Percentiles rank a stretch among this genome's conserved stretches.
Conservation (phyloP, 2,113 vertebrate species). For the Boleophthalmus pectinirostris region DNA sequence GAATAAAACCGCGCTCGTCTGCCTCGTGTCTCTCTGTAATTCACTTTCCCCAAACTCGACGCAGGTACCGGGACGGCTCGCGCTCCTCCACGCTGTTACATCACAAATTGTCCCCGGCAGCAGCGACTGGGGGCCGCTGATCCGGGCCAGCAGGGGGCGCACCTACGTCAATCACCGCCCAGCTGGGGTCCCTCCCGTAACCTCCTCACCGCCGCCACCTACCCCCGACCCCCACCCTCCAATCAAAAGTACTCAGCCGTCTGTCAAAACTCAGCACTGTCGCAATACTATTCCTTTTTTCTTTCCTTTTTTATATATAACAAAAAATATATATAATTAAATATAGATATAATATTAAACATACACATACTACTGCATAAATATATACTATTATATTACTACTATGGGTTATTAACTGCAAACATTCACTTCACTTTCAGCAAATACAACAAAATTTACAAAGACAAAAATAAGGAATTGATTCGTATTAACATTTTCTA, state of each 20-base stretch:
- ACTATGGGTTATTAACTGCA: too few relatives aligned
- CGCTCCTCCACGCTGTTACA: not conserved
- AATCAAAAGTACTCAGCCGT: not conserved
- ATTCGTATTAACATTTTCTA: too few relatives aligned
- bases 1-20: not conserved
- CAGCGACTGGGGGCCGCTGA: conserved; percentile 16
- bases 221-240: not conserved
- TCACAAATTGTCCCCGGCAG: conserved; percentile 32
- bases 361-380: too few relatives aligned
- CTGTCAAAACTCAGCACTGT: not conserved
- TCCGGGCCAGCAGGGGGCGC: conserved; percentile 13
- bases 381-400: too few relatives aligned
- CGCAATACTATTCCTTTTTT: not conserved
- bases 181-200: conserved; percentile 16
- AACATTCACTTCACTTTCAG: too few relatives aligned
- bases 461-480: too few relatives aligned
- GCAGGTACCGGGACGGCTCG: not conserved
- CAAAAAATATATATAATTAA: too few relatives aligned
- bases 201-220: not conserved
- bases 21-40: not conserved
- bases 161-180: conserved; percentile 45
- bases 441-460: too few relatives aligned
- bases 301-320: too few relatives aligned
- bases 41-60: not conserved
- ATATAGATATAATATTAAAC: too few relatives aligned